phyloP scores from a whole-genome alignment of 2,797 vertebrate species.

The Cryptoblepharus egeriae region DNA sequence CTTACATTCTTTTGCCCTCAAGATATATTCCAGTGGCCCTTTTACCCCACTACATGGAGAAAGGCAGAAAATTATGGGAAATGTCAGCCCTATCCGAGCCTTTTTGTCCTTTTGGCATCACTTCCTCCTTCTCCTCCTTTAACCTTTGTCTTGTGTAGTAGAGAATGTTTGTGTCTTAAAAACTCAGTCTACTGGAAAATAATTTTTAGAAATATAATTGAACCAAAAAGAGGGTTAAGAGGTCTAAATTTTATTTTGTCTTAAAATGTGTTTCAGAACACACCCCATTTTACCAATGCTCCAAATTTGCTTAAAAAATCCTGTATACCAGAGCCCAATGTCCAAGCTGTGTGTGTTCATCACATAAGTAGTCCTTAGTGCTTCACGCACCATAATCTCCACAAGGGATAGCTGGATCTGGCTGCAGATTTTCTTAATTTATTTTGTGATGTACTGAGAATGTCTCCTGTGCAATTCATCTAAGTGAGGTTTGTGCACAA shows the following conservation, averaged over 20 bases:
- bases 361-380: not conserved
- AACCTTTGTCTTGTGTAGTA: slow-evolving; percentile 35
- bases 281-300: not conserved
- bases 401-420: not conserved
- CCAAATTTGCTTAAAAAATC: not conserved
- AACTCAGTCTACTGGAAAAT: slow-evolving; percentile 15
- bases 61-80: not conserved
- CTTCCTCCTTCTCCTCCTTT: slow-evolving; percentile 17
- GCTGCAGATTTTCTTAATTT: not conserved
- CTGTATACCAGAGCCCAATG: not conserved
- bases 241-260: not conserved
- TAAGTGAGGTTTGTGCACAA: not conserved
- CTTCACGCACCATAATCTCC: not conserved
- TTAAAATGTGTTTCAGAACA: slow-evolving; percentile 13
- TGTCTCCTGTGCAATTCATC: not conserved
- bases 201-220: slow-evolving; percentile 2
- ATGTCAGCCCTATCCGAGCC: not conserved
- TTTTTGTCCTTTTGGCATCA: slow-evolving; percentile 1
- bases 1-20: not conserved
- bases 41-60: not conserved
- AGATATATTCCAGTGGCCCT: not conserved
- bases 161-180: slow-evolving; percentile 29
- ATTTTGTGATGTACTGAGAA: not conserved
- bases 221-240: slow-evolving; percentile 31
- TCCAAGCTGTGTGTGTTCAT: not conserved